These are phyloP conservation scores for Helarctos malayanus DNA, from an alignment of 2,797 vertebrate genomes.

Conservation along the genomic window DNA sequence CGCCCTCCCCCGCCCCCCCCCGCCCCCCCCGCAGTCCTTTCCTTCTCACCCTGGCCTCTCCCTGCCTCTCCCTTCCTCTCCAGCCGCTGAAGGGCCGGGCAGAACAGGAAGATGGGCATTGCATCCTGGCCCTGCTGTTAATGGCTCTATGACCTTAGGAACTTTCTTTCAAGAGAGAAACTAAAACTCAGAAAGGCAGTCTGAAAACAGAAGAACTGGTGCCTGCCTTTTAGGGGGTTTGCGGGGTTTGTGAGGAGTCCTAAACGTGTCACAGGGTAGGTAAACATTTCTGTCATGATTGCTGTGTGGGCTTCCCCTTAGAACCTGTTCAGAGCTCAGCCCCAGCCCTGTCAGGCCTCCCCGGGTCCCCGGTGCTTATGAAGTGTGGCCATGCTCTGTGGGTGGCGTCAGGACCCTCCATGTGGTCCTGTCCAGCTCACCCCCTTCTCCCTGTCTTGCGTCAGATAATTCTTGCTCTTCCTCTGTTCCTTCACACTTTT, in stretches of 20 bases:
- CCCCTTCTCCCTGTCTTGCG: not conserved
- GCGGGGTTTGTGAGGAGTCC: not conserved
- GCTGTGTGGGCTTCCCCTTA: not conserved
- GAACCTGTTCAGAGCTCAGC: too few relatives aligned
- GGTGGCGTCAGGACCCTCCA: too few relatives aligned
- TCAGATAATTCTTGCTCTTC: not conserved
- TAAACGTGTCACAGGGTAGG: rapidly evolving
- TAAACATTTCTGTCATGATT: not conserved
- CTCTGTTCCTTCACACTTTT: too few relatives aligned
- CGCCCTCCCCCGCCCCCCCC: too few relatives aligned
- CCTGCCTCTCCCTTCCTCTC: not conserved
- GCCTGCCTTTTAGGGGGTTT: not conserved
- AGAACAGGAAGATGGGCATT: not conserved
- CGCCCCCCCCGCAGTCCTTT: not conserved
- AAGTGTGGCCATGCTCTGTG: not conserved
- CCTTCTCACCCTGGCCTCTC: not conserved
- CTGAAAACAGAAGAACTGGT: not conserved
- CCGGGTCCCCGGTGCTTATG: too few relatives aligned
- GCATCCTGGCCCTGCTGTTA: not conserved
- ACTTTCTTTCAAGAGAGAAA: not conserved
- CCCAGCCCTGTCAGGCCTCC: not conserved
- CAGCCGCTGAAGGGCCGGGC: not conserved
- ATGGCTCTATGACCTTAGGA: not conserved
- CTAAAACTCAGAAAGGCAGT: not conserved
- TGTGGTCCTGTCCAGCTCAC: not conserved